These are phyloP conservation scores for Apodemia duryi DNA, from an alignment of 2,888 invertebrate species.

Conservation along the genomic window DNA sequence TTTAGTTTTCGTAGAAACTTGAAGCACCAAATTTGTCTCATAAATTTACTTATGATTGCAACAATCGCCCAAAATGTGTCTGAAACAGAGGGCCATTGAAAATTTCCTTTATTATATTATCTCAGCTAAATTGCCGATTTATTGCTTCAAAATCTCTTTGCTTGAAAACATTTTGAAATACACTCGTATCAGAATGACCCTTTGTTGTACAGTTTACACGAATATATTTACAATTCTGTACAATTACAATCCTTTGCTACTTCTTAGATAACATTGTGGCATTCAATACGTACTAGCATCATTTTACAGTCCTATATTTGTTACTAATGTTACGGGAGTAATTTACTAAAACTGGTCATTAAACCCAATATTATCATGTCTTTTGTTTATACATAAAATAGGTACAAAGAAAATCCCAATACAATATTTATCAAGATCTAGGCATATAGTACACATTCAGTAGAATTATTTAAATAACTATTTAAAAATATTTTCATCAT, in stretches of 20 bases:
- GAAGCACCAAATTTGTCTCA: background rate
- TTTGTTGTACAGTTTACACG: background rate
- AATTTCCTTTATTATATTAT: too few relatives aligned
- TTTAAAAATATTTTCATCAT: background rate
- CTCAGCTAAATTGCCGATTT: too few relatives aligned
- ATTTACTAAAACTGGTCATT: background rate
- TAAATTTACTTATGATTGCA: too few relatives aligned
- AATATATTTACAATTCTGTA: slow-evolving; percentile 3
- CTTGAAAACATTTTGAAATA: too few relatives aligned
- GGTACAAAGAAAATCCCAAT: background rate
- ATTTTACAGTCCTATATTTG: background rate
- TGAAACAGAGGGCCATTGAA: too few relatives aligned
- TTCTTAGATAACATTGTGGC: background rate
- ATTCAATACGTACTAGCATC: background rate
- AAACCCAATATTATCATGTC: background rate
- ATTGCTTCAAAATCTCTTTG: too few relatives aligned
- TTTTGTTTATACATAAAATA: background rate
- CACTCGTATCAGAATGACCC: background rate
- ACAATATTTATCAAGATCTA: background rate
- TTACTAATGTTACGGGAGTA: background rate
- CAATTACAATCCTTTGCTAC: slow-evolving; percentile 1
- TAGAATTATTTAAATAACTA: background rate
- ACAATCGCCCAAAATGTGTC: too few relatives aligned
- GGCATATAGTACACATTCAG: background rate
- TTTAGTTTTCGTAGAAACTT: background rate